Base-by-base conservation (phyloP, 1,140 invertebrate genomes). In the Panagrolaimus sp. region DNA sequence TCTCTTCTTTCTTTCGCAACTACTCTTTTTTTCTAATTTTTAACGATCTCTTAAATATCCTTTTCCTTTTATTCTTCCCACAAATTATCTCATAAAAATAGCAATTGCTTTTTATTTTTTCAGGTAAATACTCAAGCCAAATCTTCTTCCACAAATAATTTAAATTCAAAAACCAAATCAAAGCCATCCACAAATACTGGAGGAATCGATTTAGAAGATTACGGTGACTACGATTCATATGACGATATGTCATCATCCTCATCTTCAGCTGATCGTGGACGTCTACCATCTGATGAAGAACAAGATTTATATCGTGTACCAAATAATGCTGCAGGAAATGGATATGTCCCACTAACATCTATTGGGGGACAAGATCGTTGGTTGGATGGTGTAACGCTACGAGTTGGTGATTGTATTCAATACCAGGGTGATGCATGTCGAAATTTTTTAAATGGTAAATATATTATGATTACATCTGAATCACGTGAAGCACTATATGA, bases 401-500 rank as follows among this genome's bases (percentile, higher is more conserved):
- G 45, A 25, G 69, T 73, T 38, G 75, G 76, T 11, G 76, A 77
- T 31, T 77, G 75, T 62, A 62, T 77, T 42, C 66, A 63, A 16
- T 77, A 77, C 25, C 44, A 68, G 51, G 75, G 75, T n/a, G 47
- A 66, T 25, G 73, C 75, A 11, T 77, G 75, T 65, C 25, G 46
- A 31, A 51, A 66, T 9, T 77, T 65, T 62, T 61, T 77, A 25
- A 67, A 42, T 23, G 77, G 75, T 1, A 71, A 76, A 66, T 45
- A 78, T 23, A 61, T 77, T 45, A 79, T 80, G 76, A 63, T 77
- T 5, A 73, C 68, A 1, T 25, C 61, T 2, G 77, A 78, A 14
- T 68, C 74, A 23, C 13, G 75, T 31, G 75, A 77, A 53, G 74
- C 77, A 23, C 73, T 77, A 20, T 78, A 78, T 57, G 75, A 77